A percentile compares a stretch with the other conserved stretches of the same genome.
phyloP scores from a whole-genome alignment of 2,797 vertebrate species.

The Anomalospiza imberbis region DNA sequence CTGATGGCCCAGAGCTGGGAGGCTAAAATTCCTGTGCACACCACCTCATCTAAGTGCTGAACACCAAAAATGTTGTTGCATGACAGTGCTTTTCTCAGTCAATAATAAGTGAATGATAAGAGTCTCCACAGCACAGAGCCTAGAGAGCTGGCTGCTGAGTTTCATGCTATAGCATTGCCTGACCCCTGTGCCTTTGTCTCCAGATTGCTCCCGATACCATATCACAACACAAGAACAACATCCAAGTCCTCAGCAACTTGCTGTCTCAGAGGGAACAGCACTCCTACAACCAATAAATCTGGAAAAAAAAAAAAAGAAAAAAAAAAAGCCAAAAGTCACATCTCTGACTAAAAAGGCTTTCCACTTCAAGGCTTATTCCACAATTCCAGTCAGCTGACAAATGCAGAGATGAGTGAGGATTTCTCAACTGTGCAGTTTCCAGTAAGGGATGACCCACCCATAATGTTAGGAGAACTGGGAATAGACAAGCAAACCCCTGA shows the following conservation, averaged over 20 bases:
- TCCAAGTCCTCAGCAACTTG: not conserved
- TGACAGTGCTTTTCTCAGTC: not conserved
- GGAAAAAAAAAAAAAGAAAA: not conserved
- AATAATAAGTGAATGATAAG: not conserved
- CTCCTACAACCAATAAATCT: not conserved
- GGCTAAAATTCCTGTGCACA: not conserved
- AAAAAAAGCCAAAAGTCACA: not conserved
- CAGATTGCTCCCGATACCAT: not conserved
- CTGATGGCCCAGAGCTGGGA: not conserved
- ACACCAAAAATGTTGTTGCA: not conserved
- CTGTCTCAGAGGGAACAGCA: not conserved
- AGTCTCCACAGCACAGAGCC: not conserved
- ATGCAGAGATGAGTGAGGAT: not conserved
- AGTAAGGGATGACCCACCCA: not conserved
- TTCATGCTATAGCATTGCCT: fast-evolving
- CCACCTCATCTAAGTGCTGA: not conserved
- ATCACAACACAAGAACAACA: not conserved
- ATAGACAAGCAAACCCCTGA: not conserved
- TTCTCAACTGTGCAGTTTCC: conserved; percentile 8
- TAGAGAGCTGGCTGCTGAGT: not conserved
- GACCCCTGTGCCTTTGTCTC: not conserved
- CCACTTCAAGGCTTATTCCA: conserved; percentile 14
- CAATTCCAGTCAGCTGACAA: not conserved
- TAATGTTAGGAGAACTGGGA: not conserved
- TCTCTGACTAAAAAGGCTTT: not conserved